These are phyloP conservation scores for Dipodomys stephensi DNA, from an alignment of 2,113 vertebrate species.

Conservation along the genomic window DNA sequence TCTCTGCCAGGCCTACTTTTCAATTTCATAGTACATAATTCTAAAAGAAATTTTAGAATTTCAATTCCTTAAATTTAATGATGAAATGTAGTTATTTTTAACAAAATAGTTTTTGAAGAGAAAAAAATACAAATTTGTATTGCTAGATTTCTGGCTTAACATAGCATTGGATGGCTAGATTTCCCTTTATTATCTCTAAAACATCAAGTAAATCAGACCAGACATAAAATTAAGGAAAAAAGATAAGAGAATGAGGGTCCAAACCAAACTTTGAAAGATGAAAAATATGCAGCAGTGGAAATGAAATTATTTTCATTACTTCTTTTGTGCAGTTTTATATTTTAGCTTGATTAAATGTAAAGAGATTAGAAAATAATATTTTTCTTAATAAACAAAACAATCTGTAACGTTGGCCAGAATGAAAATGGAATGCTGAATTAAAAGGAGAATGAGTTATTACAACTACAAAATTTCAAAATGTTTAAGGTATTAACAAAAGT, in stretches of 20 bases:
- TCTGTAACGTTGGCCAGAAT: background rate
- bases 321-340: background rate
- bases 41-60: conserved; percentile 4
- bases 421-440: background rate
- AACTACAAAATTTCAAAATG: conserved; percentile 17
- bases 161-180: background rate
- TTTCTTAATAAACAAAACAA: background rate
- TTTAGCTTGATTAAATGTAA: background rate
- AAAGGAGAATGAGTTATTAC: background rate
- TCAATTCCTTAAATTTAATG: conserved; percentile 9
- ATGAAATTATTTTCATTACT: conserved; percentile 23
- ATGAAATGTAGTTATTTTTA: background rate
- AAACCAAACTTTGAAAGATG: background rate
- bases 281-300: background rate
- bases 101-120: background rate
- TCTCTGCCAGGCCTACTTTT: background rate
- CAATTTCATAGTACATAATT: background rate
- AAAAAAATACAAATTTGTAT: background rate
- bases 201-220: background rate
- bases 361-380: conserved; percentile 24
- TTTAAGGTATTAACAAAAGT: background rate
- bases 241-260: background rate
- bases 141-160: conserved; percentile 43
- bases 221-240: background rate
- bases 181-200: background rate